A percentile compares a stretch with the other conserved stretches of the same genome.
phyloP scores from a whole-genome alignment of 2,797 vertebrate species.

The Enteromius thamalakanensis region DNA sequence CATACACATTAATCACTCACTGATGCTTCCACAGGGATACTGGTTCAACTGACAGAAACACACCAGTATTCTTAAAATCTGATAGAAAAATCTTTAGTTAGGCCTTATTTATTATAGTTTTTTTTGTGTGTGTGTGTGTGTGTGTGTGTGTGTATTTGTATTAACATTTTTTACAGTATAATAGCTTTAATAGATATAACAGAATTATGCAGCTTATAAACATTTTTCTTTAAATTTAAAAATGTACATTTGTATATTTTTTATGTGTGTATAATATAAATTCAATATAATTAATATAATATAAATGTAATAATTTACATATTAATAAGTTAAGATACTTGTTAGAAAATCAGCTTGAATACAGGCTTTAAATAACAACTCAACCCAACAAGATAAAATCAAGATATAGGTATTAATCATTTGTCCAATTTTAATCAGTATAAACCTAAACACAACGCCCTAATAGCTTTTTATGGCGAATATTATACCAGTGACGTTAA shows the following conservation, averaged over 20 bases:
- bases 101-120: not conserved
- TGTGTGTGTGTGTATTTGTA: too few relatives aligned
- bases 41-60: constrained; percentile 7
- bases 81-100: not conserved
- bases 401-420: not conserved
- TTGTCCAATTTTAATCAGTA: not conserved
- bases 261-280: not conserved
- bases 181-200: not conserved
- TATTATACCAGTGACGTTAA: not conserved
- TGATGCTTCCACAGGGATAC: constrained; percentile 44
- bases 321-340: too few relatives aligned
- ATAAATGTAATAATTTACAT: too few relatives aligned
- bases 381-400: not conserved
- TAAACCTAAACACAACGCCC: not conserved
- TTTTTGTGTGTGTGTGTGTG: too few relatives aligned
- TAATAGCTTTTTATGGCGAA: not conserved
- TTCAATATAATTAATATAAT: too few relatives aligned
- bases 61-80: not conserved
- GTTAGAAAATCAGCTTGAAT: not conserved
- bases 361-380: not conserved
- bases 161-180: not conserved
- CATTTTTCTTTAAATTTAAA: not conserved
- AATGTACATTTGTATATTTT: too few relatives aligned
- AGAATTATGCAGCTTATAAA: not conserved
- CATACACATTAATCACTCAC: constrained; percentile 58